Percentiles rank a stretch among this genome's conserved stretches.
These are phyloP conservation scores for Monomorium pharaonis DNA, from an alignment of 1,140 invertebrate species.

Conservation along the genomic window DNA sequence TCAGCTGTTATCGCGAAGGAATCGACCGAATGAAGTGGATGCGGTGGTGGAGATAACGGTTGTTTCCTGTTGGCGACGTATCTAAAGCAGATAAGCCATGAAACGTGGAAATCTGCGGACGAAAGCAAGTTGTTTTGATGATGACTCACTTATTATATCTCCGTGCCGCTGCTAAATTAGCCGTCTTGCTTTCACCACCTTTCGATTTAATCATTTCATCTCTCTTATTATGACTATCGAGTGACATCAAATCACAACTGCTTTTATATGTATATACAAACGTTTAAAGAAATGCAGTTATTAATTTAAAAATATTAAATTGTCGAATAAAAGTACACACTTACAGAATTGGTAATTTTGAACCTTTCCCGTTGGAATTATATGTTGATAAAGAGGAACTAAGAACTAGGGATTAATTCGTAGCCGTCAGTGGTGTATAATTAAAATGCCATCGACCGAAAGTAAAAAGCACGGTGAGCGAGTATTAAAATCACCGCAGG, in stretches of 20 bases:
- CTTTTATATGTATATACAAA: neutral
- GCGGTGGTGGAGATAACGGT: conserved; percentile 47
- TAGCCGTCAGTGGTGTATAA: neutral
- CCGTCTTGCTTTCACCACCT: neutral
- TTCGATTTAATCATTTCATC: neutral
- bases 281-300: neutral
- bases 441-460: neutral
- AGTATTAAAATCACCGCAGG: conserved; percentile 64
- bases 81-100: conserved; percentile 39
- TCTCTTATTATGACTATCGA: neutral
- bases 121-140: conserved; percentile 43
- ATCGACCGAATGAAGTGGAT: conserved; percentile 57
- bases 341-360: neutral
- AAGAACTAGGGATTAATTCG: neutral
- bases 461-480: conserved; percentile 9
- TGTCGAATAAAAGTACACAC: neutral
- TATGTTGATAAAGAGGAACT: neutral
- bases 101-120: conserved; percentile 41
- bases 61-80: conserved; percentile 42
- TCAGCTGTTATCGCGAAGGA: conserved; percentile 42
- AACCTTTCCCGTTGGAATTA: neutral
- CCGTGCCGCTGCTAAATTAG: neutral
- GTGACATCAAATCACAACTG: neutral
- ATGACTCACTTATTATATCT: conserved; percentile 36
- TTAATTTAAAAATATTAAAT: neutral